These are phyloP conservation scores for Pollachius pollachius DNA, from an alignment of 2,113 vertebrate genomes.

Conservation along the genomic window DNA sequence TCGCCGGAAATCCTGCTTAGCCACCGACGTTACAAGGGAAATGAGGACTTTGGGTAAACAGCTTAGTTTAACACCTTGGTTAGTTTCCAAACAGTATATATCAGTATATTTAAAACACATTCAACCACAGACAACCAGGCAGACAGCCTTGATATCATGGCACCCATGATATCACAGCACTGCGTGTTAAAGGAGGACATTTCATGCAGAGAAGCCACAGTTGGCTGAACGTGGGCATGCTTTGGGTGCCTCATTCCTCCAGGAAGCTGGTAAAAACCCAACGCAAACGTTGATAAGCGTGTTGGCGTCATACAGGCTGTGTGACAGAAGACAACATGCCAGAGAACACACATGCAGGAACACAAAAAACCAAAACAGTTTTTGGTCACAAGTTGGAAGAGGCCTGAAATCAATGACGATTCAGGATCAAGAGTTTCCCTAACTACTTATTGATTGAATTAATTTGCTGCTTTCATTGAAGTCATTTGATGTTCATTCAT, in stretches of 20 bases:
- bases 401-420: not conserved
- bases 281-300: not conserved
- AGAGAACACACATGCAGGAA: constrained; percentile 48
- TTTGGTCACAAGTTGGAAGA: not conserved
- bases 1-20: constrained; percentile 49
- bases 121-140: constrained; percentile 8
- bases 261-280: constrained; percentile 22
- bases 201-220: constrained; percentile 45
- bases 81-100: constrained; percentile 10
- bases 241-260: constrained; percentile 28
- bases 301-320: constrained; percentile 41
- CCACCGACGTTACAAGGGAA: constrained; percentile 27
- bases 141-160: constrained; percentile 19
- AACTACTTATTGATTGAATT: not conserved
- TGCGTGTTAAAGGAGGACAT: constrained; percentile 5
- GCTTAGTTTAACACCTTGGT: constrained; percentile 11
- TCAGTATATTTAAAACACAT: constrained; percentile 1
- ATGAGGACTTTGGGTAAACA: constrained; percentile 18
- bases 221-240: constrained; percentile 47
- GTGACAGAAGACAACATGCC: constrained; percentile 43
- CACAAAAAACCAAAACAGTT: not conserved
- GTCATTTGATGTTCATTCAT: not conserved
- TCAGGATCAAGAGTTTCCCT: not conserved
- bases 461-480: not conserved
- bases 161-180: constrained; percentile 34